These are phyloP conservation scores for Scaptomyza hsui DNA, from an alignment of 1,140 invertebrate genomes.

Conservation along the genomic window DNA sequence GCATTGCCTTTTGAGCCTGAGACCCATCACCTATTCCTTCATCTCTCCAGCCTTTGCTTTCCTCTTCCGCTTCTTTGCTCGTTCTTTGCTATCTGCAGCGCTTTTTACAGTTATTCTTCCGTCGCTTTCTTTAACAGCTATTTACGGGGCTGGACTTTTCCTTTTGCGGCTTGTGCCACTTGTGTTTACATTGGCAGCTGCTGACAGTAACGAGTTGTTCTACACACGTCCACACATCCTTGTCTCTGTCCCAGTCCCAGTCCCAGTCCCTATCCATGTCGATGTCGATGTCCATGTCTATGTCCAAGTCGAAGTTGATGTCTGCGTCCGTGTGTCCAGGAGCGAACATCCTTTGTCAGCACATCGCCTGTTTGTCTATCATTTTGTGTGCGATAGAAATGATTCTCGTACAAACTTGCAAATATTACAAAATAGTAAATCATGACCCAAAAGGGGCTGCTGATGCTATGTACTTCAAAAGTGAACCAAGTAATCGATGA, in stretches of 20 bases:
- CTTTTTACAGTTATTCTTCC: constrained; percentile 41
- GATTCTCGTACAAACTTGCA: constrained; percentile 48
- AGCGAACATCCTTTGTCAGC: constrained; percentile 73
- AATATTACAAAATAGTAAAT: constrained; percentile 55
- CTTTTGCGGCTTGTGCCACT: constrained; percentile 70
- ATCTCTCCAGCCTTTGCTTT: background rate
- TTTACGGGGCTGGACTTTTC: constrained; percentile 51
- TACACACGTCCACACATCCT: constrained; percentile 62
- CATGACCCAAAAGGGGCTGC: constrained; percentile 7
- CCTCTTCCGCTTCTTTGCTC: background rate
- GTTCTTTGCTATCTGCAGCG: constrained; percentile 22
- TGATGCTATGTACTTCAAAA: constrained; percentile 20
- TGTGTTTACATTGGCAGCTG: constrained; percentile 80
- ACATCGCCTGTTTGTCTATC: constrained; percentile 78
- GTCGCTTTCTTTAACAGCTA: constrained; percentile 43
- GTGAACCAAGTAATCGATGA: constrained; percentile 55
- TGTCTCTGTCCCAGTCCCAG: constrained; percentile 10
- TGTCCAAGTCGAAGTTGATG: constrained; percentile 1
- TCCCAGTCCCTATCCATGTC: constrained; percentile 26
- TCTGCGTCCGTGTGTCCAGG: constrained; percentile 33
- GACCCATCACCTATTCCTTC: background rate
- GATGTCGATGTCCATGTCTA: constrained; percentile 10
- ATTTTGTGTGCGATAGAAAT: constrained; percentile 44
- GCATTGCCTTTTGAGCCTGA: constrained; percentile 50
- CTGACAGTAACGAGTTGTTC: constrained; percentile 81